Evolutionary conservation across 2,797 vertebrate genomes (phyloP), one percentile per base, ranked within the genome.

Genomic region (Schizopygopsis pylzovi): DNA sequence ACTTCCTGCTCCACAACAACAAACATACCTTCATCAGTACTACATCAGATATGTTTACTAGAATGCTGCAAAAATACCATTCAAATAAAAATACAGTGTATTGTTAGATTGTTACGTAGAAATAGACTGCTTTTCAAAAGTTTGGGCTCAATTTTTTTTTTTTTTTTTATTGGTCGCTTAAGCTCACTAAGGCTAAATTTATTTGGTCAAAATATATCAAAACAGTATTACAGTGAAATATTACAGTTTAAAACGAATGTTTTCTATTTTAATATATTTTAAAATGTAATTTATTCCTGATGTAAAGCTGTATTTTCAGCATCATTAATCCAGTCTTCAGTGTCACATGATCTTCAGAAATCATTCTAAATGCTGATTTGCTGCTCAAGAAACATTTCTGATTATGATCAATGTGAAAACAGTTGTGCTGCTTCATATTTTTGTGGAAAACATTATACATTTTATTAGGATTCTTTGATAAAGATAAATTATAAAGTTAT

Each of bases 1-100:
- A 95, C 83, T 73, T 91, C 95, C 98, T 99, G 90, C 4, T 39
- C 83, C 76, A 90, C n/a, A 86, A 5, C 45, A 49, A 85, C 82
- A 85, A 4, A 87, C 68, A 72, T 18, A 77, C n/a, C 37, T 20
- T 37, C 18, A 54, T 33, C 25, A 25, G 37, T 10, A 15, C 20
- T 20, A 41, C 10, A 84, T 15, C 18, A 82, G 61, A 65, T 12
- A 63, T 63, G 61, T 63, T 63, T 28, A 28, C 61, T 63, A 63
- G 12, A 63, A 15, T 28, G 25, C n/a, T n/a, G n/a, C 20, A 56
- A 56, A 56, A 22, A 56, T 56, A 20, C 0, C 52, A 56, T 20
- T 54, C 13, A 47, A 47, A 47, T 56, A 9, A 56, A 56, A 22
- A 59, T 59, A 10, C 56, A 59, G 56, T 61, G 11, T 61, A 59